A percentile compares a stretch with the other conserved stretches of the same genome.
Evolutionary conservation across 53 echinoderm and acorn worm species (phyloP).

Genomic region (Echinometra lucunter): DNA sequence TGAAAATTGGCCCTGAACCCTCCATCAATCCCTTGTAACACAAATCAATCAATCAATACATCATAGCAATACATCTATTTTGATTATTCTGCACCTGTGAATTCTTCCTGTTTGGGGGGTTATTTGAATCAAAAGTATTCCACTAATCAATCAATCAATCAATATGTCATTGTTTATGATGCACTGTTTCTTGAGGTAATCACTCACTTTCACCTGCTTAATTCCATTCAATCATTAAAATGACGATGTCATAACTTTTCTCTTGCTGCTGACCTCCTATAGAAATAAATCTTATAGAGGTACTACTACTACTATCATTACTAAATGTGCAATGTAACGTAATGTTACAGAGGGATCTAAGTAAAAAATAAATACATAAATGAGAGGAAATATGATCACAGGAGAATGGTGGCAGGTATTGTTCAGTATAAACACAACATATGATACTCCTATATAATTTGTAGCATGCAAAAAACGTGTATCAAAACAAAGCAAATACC

Average conservation of each 20-base stretch:
- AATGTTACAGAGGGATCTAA: background rate
- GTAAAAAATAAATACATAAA: background rate
- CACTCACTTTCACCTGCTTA: background rate
- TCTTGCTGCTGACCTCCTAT: background rate
- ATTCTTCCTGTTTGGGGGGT: background rate
- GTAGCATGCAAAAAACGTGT: background rate
- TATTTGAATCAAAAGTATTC: background rate
- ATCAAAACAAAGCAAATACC: conserved; percentile 12
- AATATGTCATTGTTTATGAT: background rate
- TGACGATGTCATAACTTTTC: background rate
- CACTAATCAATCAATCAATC: background rate
- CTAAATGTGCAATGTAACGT: no score
- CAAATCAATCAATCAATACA: background rate
- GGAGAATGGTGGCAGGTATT: background rate
- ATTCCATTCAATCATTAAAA: background rate
- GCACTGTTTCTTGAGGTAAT: background rate
- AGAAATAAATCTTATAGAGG: background rate
- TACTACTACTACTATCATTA: background rate
- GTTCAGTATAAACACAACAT: background rate
- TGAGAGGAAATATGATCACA: background rate
- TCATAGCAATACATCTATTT: background rate
- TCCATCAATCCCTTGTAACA: background rate
- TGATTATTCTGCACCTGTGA: background rate
- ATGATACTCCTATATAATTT: background rate
- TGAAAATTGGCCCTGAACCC: no score